Percentiles rank a stretch among this genome's conserved stretches.
Conservation (phyloP, 2,113 vertebrate species). For the Oenanthe melanoleuca region DNA sequence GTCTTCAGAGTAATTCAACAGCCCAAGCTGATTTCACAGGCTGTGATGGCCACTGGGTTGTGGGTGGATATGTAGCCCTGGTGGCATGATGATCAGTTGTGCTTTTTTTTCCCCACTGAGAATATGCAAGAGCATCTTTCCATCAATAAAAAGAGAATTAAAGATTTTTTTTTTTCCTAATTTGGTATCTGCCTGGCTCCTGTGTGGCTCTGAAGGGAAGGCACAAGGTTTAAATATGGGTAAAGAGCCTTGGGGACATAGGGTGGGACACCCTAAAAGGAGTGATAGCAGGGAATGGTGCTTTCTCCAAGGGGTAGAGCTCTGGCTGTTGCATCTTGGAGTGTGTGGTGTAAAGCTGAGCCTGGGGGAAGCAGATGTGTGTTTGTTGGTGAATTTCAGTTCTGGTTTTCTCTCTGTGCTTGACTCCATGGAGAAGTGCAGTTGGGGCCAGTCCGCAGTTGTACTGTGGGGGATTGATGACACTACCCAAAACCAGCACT, state of each 20-base stretch:
- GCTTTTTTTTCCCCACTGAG: background rate
- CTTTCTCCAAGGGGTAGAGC: background rate
- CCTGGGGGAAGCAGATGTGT: background rate
- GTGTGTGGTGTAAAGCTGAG: background rate
- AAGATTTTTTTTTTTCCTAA: background rate
- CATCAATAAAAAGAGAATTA: background rate
- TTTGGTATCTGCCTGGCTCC: background rate
- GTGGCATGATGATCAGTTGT: background rate
- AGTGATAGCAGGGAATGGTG: accelerated
- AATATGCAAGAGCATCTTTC: background rate
- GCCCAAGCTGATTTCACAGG: background rate
- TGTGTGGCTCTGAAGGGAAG: background rate
- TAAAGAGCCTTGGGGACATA: background rate
- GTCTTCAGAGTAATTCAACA: background rate
- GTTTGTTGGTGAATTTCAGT: background rate
- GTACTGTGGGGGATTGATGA: background rate
- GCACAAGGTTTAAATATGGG: background rate
- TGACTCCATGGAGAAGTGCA: accelerated
- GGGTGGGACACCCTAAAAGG: background rate
- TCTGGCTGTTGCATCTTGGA: background rate
- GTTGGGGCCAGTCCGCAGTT: accelerated
- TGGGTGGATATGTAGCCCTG: background rate
- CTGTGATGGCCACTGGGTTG: background rate
- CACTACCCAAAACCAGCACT: background rate
- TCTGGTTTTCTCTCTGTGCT: background rate